These are phyloP conservation scores for Phyllopteryx taeniolatus DNA, from an alignment of 2,113 vertebrate genomes.

Conservation along the genomic window DNA sequence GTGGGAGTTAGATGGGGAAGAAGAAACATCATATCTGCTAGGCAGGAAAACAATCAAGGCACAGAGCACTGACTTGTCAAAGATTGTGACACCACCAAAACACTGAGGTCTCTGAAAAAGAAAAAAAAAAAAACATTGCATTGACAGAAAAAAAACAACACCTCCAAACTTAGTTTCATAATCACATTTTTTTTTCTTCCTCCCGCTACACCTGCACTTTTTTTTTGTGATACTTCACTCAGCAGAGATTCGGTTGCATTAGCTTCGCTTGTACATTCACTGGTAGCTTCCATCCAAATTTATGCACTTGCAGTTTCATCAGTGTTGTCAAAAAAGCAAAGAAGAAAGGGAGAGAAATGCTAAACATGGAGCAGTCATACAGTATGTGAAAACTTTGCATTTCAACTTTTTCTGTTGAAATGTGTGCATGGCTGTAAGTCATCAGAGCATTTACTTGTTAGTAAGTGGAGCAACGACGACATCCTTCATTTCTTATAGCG, in stretches of 20 bases:
- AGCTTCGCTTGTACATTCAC: slow-evolving; percentile 23
- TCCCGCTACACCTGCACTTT: slow-evolving; percentile 20
- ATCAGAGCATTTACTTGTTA: not conserved
- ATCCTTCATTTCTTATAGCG: not conserved
- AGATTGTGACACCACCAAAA: slow-evolving; percentile 53
- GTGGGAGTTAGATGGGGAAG: slow-evolving; percentile 35
- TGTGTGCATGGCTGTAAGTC: not conserved
- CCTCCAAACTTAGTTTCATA: slow-evolving; percentile 15
- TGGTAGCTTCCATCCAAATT: slow-evolving; percentile 3
- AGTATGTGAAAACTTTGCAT: not conserved
- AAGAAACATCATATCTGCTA: slow-evolving; percentile 57
- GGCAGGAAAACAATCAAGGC: slow-evolving; percentile 59
- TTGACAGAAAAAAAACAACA: slow-evolving; percentile 43
- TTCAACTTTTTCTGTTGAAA: slow-evolving; percentile 6
- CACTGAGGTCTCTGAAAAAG: slow-evolving; percentile 52
- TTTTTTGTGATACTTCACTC: slow-evolving; percentile 19
- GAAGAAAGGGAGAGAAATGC: slow-evolving; percentile 2
- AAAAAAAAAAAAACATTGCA: slow-evolving; percentile 49
- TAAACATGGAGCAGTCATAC: not conserved
- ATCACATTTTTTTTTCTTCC: slow-evolving; percentile 15
- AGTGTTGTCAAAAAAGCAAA: slow-evolving; percentile 6
- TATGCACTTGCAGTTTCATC: slow-evolving; percentile 13
- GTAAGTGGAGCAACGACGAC: not conserved
- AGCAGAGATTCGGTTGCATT: slow-evolving; percentile 10
- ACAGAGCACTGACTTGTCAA: slow-evolving; percentile 53